Evolutionary conservation across 2,888 invertebrate species (phyloP), one percentile per base, ranked within the genome.

Genomic region (Melikaiella ostensackeni): DNA sequence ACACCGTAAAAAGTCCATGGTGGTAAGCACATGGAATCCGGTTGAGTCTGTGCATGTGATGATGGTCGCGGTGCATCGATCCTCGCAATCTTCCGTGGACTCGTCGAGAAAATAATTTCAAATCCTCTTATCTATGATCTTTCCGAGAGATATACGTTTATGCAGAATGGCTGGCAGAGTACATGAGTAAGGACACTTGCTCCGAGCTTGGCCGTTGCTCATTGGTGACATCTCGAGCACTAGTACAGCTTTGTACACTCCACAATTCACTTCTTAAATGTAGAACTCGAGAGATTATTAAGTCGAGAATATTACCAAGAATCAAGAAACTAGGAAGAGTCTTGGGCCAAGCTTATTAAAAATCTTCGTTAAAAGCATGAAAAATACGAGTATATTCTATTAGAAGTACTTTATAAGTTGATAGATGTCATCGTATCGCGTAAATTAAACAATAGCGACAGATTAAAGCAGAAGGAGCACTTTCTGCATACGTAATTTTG

Each of bases 51-150:
- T 57, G 30, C 27, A 30, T 30, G 30, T 61, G 61, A 30, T 61
- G 30, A 30, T 61, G 61, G 61, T 30, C 30, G 61, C 19, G 61
- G 61, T 61, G 6, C 61, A 61, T 61, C 61, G 61, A 61, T 61
- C 61, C 30, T 61, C 19, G 27, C 61, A 61, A 61, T 61, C 61
- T 30, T 61, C 61, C 4, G 11, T 16, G 30, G 61, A 61, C 61
- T 61, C 61, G 30, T 30, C 27, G 61, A 61, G 61, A 30, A 61
- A 61, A 61, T 61, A 61, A 27, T 61, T 61, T 30, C 30, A 61
- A 61, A 61, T 61, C 27, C 13, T 27, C 59, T 59, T 59, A 59
- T 59, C 59, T 24, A 11, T 27, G 13, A 59, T 59, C 59, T 27
- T 59, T 27, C 59, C 61, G 16, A 61, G 61, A 27, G 27, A 61